These are phyloP conservation scores for Chinchilla lanigera DNA, from an alignment of 2,113 vertebrate genomes.

Conservation along the genomic window DNA sequence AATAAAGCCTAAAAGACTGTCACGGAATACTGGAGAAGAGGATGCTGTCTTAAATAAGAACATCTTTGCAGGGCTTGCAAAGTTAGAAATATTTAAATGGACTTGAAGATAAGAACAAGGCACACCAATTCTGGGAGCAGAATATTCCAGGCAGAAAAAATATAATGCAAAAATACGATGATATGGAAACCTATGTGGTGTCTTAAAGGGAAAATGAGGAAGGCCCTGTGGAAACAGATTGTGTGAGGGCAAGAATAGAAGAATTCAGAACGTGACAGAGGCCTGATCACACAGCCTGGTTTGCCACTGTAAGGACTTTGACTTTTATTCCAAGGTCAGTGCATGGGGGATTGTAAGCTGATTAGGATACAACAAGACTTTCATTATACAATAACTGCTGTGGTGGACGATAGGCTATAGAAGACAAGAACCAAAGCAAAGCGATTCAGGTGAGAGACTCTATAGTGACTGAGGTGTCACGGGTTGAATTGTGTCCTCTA, in stretches of 20 bases:
- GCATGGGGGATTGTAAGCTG: not conserved
- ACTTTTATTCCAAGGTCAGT: not conserved
- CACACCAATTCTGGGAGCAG: not conserved
- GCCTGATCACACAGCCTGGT: too few relatives aligned
- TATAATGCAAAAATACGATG: not conserved
- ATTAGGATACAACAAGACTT: not conserved
- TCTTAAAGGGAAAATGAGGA: not conserved
- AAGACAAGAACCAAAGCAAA: not conserved
- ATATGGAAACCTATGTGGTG: not conserved
- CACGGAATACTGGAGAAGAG: not conserved
- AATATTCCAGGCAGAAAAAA: not conserved
- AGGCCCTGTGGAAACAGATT: not conserved
- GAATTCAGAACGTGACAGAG: not conserved
- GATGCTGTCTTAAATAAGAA: not conserved
- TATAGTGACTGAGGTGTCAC: too few relatives aligned
- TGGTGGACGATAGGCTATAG: not conserved
- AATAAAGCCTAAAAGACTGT: not conserved
- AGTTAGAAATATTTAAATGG: not conserved
- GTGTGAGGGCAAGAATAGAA: not conserved
- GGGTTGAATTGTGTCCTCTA: not conserved
- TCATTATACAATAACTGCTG: not conserved
- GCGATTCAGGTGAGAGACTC: not conserved
- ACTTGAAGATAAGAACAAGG: not conserved
- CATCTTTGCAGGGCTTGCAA: not conserved
- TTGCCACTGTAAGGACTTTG: not conserved